Evolutionary conservation across 2,888 invertebrate genomes (phyloP), one percentile per base, ranked within the genome.

Genomic region (Nomada ferruginata): DNA sequence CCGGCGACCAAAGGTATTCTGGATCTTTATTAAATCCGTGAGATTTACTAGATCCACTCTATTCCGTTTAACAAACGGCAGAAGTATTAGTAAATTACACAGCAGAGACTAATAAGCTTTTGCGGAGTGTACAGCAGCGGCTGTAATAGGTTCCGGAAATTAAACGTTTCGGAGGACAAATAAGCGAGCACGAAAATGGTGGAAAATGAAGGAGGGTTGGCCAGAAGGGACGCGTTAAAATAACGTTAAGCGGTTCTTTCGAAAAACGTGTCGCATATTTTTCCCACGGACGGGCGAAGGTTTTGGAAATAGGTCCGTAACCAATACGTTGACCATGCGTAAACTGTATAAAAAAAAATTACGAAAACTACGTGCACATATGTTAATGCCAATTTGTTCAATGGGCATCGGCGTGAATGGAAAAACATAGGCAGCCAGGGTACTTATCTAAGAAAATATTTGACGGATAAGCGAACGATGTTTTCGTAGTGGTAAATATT

Each of bases 261-360:
- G 47, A 74, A 57, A 68, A 68, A 55, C 53, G 66, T 55, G 53
- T 18, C 29, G n/a, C 36, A 70, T 44, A 36, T 74, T 61, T 65
- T 26, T 63, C 20, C 36, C 7, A 18, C 13, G 50, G 13, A 11
- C 55, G 5, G 63, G 23, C 26, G 59, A 60, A 44, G 59, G 52
- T 3, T 36, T 47, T n/a, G n/a, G 15, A 66, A 59, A 59, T 59
- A 13, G 59, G 66, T 52, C 52, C 55, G 52, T 0, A 13, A 23
- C 13, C 73, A n/a, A 42, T 23, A 18, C 71, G 50, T 29, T n/a
- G 53, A 20, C n/a, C 7, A 36, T 36, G 36, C 55, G 55, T 64
- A 42, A 64, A 57, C 23, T 42, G 47, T 52, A 36, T 0, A 36
- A 36, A 36, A 0, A 29, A 36, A 36, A 36, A 5, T 0, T 36